Conservation (phyloP, 2,797 vertebrate genomes). For the Bradypodion ventrale region DNA sequence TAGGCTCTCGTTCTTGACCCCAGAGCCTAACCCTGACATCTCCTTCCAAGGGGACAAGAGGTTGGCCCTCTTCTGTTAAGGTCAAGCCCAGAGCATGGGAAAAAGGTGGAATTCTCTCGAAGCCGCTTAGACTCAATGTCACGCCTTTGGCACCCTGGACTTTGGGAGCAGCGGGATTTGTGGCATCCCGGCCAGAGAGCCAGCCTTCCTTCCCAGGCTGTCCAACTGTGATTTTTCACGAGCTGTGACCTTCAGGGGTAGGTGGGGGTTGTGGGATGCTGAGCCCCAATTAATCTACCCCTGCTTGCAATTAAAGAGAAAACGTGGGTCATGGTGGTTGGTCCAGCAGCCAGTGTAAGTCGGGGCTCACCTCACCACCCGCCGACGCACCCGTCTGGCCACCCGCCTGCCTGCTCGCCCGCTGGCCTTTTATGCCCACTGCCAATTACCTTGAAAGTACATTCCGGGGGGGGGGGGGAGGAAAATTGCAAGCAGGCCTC, state of each 20-base stretch:
- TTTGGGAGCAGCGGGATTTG: constrained; percentile 43
- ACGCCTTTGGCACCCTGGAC: constrained; percentile 24
- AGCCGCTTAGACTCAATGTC: neutral
- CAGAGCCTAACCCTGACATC: neutral
- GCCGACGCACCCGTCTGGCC: neutral
- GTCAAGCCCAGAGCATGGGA: constrained; percentile 12
- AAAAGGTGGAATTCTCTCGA: constrained; percentile 37
- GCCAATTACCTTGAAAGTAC: neutral
- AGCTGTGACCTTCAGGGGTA: neutral
- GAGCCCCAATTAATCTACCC: neutral
- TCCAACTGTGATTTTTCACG: constrained; percentile 18
- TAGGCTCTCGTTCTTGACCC: neutral
- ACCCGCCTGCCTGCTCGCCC: neutral
- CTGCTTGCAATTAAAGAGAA: neutral
- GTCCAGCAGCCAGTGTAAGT: neutral
- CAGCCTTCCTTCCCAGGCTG: constrained; percentile 3
- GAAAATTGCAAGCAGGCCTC: constrained; percentile 38
- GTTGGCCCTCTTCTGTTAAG: accelerated
- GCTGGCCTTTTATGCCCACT: constrained; percentile 7
- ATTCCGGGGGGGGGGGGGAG: neutral
- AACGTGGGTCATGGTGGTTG: neutral
- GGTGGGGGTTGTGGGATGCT: neutral
- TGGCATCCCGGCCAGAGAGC: constrained; percentile 22
- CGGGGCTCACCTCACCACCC: too few species aligned
- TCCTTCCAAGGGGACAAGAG: neutral